Evolutionary conservation across 2,888 invertebrate species (phyloP).

Genomic region (Oegoconia quadripuncta): DNA sequence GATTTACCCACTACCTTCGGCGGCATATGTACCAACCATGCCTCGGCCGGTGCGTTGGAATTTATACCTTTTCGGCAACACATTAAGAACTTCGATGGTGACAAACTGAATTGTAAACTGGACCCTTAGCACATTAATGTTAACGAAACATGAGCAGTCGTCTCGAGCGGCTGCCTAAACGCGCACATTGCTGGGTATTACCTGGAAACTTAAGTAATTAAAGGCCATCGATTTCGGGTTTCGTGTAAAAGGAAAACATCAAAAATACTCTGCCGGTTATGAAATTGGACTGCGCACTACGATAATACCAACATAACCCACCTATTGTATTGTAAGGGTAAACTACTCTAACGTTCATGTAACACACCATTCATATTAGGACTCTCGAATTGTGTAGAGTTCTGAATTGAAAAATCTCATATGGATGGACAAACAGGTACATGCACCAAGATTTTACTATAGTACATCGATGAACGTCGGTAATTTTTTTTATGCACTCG

Average conservation of each 20-base stretch:
- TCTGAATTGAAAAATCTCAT: too few relatives aligned
- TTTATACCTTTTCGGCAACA: conserved; percentile 42
- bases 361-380: too few relatives aligned
- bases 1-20: conserved; percentile 66
- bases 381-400: too few relatives aligned
- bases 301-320: too few relatives aligned
- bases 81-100: conserved; percentile 26
- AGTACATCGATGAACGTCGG: too few relatives aligned
- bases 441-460: too few relatives aligned
- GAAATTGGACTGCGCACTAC: too few relatives aligned
- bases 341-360: too few relatives aligned
- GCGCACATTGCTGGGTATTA: conserved; percentile 43
- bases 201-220: conserved; percentile 60
- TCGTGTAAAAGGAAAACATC: conserved; percentile 36
- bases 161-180: conserved; percentile 1
- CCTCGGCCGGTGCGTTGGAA: conserved; percentile 30
- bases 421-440: too few relatives aligned
- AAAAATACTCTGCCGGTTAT: too few relatives aligned
- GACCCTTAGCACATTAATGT: conserved; percentile 25
- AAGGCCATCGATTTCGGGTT: conserved; percentile 23
- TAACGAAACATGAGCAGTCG: conserved; percentile 36
- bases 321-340: too few relatives aligned
- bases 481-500: too few relatives aligned
- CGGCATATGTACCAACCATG: conserved; percentile 45
- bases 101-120: conserved; percentile 16